Base-by-base conservation (phyloP, 2,888 invertebrate species). In the Troglohyphantes excavatus region DNA sequence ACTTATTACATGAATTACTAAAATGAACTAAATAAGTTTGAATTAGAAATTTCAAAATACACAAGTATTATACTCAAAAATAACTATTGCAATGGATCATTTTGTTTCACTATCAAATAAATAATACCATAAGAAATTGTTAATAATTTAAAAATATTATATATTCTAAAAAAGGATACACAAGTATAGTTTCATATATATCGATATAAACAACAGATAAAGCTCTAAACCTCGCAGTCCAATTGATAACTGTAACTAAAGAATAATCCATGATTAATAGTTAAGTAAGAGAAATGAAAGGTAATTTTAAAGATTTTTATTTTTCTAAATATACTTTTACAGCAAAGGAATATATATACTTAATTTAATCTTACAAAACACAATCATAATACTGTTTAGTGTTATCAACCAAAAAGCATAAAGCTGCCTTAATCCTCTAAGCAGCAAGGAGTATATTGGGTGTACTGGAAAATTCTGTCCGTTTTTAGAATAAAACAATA, bases 221-320 rank as follows among this genome's bases (percentile, higher is more conserved):
- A 75, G 93, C 91, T 2, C 91, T 88, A 83, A 88, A 92, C 90
- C 92, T 92, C 63, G 94, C 94, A 81, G 93, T 93, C 92, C 96
- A 98, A 90, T 96, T 95, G 81, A 97, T 97, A 46, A 97, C 95
- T 83, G 95, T 94, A 29, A 97, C 95, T 81, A 96, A 95, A 75
- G 61, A 59, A 67, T n/a, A 84, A 61, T 53, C 23, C 17, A 83
- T 27, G 27, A 23, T 6, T 2, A 23, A n/a, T 68, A 9, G 3
- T 13, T 13, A 68, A 68, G 29, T 29, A n/a, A 23, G 26, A 1
- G 0, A 65, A 23, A 2, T 1, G 7, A 17, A 65, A 19, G n/a
- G n/a, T n/a, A n/a, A n/a, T n/a, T n/a, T n/a, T n/a, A n/a, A 33
- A 7, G 23, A 26, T 11, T 26, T 13, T 68, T 29, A 26, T 68